Evolutionary conservation across 2,797 vertebrate genomes (phyloP).

Genomic region (Tamandua tetradactyla): DNA sequence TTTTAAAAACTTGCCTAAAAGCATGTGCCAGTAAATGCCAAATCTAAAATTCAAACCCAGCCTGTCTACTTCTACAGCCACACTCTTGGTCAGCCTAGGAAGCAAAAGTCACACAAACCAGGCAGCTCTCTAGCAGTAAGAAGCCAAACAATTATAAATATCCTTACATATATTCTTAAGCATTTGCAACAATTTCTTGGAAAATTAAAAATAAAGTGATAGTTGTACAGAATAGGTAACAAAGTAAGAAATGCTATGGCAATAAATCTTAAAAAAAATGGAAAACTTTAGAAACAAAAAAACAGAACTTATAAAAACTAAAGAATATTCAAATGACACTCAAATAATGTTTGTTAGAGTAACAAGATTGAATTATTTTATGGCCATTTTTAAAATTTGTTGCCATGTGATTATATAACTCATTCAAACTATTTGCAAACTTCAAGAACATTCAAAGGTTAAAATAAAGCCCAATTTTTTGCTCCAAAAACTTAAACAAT

Average conservation of each 20-base stretch:
- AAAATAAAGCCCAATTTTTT: slow-evolving; percentile 47
- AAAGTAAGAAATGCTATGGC: background rate
- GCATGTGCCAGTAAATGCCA: background rate
- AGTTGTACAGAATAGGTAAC: background rate
- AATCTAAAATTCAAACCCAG: background rate
- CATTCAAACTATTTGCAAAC: background rate
- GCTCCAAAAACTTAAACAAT: background rate
- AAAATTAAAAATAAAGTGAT: slow-evolving; percentile 34
- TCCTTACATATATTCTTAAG: background rate
- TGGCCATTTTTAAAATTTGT: background rate
- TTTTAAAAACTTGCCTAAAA: slow-evolving; percentile 28
- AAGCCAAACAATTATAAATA: background rate
- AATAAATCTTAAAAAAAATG: background rate
- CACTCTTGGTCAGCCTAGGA: background rate
- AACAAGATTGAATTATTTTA: background rate
- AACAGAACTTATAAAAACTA: background rate
- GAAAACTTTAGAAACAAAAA: background rate
- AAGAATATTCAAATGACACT: slow-evolving; percentile 2
- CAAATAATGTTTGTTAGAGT: background rate
- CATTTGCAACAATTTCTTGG: slow-evolving; percentile 21
- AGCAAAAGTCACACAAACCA: slow-evolving; percentile 41
- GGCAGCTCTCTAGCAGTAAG: background rate
- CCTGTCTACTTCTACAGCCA: background rate
- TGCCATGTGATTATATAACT: background rate
- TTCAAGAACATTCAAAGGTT: background rate